phyloP scores from a whole-genome alignment of 2,113 vertebrate species.

The Erythrolamprus reginae region DNA sequence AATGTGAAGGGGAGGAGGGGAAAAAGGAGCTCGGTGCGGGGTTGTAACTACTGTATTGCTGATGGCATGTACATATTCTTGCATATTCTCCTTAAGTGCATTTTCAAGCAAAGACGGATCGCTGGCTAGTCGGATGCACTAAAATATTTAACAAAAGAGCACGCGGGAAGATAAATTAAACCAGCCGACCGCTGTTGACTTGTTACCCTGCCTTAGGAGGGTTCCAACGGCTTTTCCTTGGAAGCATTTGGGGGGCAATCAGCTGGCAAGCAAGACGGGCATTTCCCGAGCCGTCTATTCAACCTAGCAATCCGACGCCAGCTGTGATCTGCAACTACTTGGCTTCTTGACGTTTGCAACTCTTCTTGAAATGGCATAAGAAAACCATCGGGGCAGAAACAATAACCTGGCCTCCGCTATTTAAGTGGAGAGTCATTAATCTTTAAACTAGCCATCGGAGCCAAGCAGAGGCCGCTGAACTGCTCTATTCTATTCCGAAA shows the following conservation, averaged over 20 bases:
- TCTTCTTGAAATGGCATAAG: slow-evolving; percentile 28
- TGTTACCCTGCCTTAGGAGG: too few species aligned
- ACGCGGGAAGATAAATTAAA: neutral
- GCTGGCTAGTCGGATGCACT: neutral
- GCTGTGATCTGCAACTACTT: neutral
- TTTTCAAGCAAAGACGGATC: neutral
- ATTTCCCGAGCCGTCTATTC: neutral
- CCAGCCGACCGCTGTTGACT: neutral
- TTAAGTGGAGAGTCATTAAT: slow-evolving; percentile 48
- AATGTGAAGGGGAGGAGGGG: neutral
- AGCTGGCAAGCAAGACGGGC: neutral
- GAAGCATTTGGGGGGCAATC: neutral
- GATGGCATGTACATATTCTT: neutral
- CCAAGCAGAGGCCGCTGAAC: slow-evolving; percentile 13
- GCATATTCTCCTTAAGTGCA: slow-evolving; percentile 3
- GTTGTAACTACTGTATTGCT: neutral
- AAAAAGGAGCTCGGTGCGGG: fast-evolving
- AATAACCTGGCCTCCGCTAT: slow-evolving; percentile 21
- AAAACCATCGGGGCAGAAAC: slow-evolving; percentile 22
- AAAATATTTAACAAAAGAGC: slow-evolving; percentile 8
- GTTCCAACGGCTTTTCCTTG: neutral
- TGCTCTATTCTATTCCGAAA: too few species aligned
- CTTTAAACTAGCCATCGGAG: slow-evolving; percentile 47
- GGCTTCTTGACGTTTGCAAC: slow-evolving; percentile 30
- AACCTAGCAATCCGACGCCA: neutral